Conservation (phyloP, 2,797 vertebrate species). For the Silurus lanzhouensis region DNA sequence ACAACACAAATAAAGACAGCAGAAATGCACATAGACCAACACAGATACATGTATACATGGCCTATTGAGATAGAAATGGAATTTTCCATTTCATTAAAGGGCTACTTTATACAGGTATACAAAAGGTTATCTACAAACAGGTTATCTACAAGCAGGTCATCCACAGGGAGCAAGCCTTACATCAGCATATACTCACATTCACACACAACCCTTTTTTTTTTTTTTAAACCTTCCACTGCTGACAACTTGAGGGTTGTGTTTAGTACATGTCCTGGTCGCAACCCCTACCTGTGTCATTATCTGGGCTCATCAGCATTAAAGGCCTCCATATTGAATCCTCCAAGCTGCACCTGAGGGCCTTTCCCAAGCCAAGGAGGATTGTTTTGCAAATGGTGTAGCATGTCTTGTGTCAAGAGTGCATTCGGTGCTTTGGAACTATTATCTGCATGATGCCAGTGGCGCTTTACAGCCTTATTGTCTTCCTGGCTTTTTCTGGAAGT, state of each 20-base stretch:
- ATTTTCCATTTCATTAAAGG: not conserved
- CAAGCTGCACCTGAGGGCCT: slow-evolving; percentile 50
- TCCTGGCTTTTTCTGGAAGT: slow-evolving; percentile 18
- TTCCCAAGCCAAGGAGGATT: slow-evolving; percentile 47
- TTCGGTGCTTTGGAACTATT: slow-evolving; percentile 15
- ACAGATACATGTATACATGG: not conserved
- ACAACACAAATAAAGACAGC: slow-evolving; percentile 18
- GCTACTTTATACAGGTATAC: not conserved
- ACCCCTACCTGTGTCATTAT: slow-evolving; percentile 34
- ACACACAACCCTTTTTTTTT: slow-evolving; percentile 15
- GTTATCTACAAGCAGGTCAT: not conserved
- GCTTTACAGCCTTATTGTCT: slow-evolving; percentile 38
- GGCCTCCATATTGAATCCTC: slow-evolving; percentile 27
- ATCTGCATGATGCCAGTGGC: slow-evolving; percentile 7
- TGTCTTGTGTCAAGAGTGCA: slow-evolving; percentile 20
- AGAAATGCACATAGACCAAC: not conserved
- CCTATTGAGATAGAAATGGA: not conserved
- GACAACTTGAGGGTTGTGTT: slow-evolving; percentile 1
- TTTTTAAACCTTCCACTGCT: not conserved
- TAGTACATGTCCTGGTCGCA: slow-evolving; percentile 32
- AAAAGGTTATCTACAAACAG: not conserved
- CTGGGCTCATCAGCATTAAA: slow-evolving; percentile 28
- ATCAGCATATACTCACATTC: not conserved
- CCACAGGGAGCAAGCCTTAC: not conserved
- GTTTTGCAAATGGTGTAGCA: slow-evolving; percentile 49